These are phyloP conservation scores for Aculops lycopersici DNA, from an alignment of 1,140 invertebrate genomes.

Conservation along the genomic window DNA sequence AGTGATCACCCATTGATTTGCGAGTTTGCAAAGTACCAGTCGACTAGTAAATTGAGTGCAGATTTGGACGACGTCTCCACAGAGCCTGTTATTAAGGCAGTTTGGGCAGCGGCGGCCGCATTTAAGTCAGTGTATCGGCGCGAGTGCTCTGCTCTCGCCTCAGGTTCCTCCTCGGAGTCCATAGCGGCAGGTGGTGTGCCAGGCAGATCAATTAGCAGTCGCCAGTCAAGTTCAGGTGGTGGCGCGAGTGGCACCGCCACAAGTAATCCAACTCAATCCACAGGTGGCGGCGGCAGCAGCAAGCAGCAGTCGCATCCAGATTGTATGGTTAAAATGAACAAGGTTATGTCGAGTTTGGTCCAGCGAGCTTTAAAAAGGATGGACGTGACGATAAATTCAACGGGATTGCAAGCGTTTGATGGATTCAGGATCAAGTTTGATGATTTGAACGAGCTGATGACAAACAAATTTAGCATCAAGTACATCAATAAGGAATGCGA, in stretches of 20 bases:
- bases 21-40: neutral
- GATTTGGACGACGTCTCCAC: neutral
- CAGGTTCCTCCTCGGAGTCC: too few species aligned
- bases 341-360: conserved; percentile 5
- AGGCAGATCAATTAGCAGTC: too few species aligned
- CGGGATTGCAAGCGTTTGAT: conserved; percentile 1
- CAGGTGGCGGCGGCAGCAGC: neutral
- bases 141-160: conserved; percentile 4
- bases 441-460: conserved; percentile 3
- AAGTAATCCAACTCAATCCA: too few species aligned
- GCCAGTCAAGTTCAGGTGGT: neutral
- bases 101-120: conserved; percentile 8
- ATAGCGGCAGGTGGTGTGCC: too few species aligned
- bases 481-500: conserved; percentile 8
- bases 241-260: neutral
- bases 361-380: neutral
- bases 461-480: conserved; percentile 4
- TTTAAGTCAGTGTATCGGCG: conserved; percentile 6
- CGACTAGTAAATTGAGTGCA: neutral
- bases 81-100: conserved; percentile 7
- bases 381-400: neutral
- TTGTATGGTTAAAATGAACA: conserved; percentile 6
- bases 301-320: neutral
- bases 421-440: conserved; percentile 6
- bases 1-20: neutral